Evolutionary conservation across 2,113 vertebrate species (phyloP).

Genomic region (Prochilodus magdalenae): DNA sequence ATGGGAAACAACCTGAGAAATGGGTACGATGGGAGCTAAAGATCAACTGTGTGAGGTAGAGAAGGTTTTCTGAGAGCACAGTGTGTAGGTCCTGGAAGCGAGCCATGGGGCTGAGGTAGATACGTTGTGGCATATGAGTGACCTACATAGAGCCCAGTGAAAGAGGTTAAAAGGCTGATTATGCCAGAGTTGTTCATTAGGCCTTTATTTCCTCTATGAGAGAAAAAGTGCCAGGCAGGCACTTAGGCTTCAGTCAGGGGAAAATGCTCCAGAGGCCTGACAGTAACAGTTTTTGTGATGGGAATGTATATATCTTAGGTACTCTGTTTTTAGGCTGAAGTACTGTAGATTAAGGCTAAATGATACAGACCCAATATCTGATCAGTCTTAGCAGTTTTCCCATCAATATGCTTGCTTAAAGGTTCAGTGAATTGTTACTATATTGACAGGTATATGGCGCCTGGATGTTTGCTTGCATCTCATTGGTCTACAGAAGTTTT

Average conservation of each 20-base stretch:
- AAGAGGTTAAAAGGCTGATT: conserved; percentile 45
- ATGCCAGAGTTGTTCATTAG: conserved; percentile 45
- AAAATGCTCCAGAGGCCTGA: background rate
- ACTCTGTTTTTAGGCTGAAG: background rate
- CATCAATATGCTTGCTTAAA: too few species aligned
- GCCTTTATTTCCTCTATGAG: conserved; percentile 39
- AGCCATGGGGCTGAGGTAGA: conserved; percentile 32
- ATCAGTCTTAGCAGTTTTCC: too few species aligned
- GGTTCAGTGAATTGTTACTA: too few species aligned
- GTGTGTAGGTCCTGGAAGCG: conserved; percentile 1
- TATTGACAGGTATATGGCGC: too few species aligned
- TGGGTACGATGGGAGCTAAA: background rate
- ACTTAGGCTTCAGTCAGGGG: conserved; percentile 3
- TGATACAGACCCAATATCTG: too few species aligned
- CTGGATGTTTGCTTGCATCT: too few species aligned
- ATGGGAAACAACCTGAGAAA: background rate
- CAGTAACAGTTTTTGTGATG: conserved; percentile 9
- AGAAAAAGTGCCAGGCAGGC: conserved; percentile 29
- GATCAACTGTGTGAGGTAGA: background rate
- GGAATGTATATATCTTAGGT: conserved; percentile 8
- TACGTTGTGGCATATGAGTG: conserved; percentile 12
- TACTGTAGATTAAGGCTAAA: background rate
- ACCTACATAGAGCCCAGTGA: conserved; percentile 38
- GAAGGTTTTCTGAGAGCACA: conserved; percentile 6
- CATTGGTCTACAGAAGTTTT: too few species aligned